Evolutionary conservation across 2,888 invertebrate species (phyloP), one percentile per base, ranked within the genome.

Genomic region (Troglohyphantes excavatus): DNA sequence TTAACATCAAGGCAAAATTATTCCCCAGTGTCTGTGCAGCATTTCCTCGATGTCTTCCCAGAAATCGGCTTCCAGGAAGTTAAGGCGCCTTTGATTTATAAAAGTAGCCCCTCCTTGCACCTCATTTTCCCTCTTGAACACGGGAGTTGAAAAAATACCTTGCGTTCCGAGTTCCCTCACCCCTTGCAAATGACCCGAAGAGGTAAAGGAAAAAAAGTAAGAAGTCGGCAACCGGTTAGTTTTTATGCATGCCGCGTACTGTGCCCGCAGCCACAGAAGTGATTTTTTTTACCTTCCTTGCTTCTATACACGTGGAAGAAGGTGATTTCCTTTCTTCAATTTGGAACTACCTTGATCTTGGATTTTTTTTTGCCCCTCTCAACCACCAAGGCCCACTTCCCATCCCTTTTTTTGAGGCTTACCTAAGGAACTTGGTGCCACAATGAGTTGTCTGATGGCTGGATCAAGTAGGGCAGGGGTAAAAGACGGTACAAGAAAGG

Each of bases 161-260:
- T 67, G 17, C 67, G 17, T 23, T 82, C 21, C 53, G 70, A 83
- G 83, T 73, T 83, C 83, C 46, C 83, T 83, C 83, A 83, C 83
- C 83, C 83, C 73, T 83, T 83, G 83, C 70, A 83, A 83, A 83
- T 83, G 83, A 72, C 83, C 83, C 39, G 43, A 53, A 43, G 73
- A 73, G 43, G 27, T 72, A 65, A 65, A 79, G 19, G 26, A 79
- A 68, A 53, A 53, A 23, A 23, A 53, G 68, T 39, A 82, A 61
- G 9, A 19, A 82, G 70, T 33, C 59, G 53, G 59, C 39, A 82
- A 70, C 70, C 61, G 39, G 70, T 82, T 82, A 67, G 82, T 82
- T 82, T 82, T 70, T 61, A 82, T 82, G 82, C 82, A 72, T 70
- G 53, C 82, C 70, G 61, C 82, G 70, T 82, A n/a, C n/a, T n/a